These are phyloP conservation scores for Pachycephala philippinensis DNA, from an alignment of 2,113 vertebrate genomes.

Conservation along the genomic window DNA sequence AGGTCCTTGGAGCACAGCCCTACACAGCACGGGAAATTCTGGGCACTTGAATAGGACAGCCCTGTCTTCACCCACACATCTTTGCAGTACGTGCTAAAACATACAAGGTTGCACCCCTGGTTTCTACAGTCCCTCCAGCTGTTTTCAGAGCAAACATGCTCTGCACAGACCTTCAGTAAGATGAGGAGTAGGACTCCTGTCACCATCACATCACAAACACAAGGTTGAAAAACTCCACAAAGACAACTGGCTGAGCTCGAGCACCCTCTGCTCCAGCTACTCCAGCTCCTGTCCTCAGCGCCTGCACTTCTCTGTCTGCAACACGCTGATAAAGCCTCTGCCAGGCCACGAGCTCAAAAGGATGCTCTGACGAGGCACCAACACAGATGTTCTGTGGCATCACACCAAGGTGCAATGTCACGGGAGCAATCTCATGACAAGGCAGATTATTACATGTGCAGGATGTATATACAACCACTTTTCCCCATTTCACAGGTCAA, in stretches of 20 bases:
- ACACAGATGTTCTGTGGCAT: accelerated
- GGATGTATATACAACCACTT: not conserved
- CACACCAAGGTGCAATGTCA: not conserved
- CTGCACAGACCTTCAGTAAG: not conserved
- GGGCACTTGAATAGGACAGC: accelerated
- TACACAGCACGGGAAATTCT: not conserved
- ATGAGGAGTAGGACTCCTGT: not conserved
- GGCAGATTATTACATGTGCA: too few species aligned
- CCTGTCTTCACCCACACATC: not conserved
- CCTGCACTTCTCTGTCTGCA: not conserved
- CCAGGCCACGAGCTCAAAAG: accelerated
- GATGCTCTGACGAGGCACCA: not conserved
- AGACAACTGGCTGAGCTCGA: accelerated
- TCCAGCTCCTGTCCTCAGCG: accelerated
- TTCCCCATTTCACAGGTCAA: not conserved
- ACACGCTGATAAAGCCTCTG: not conserved
- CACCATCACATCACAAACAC: not conserved
- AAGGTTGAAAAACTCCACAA: not conserved
- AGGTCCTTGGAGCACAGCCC: not conserved
- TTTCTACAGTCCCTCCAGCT: not conserved
- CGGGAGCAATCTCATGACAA: accelerated
- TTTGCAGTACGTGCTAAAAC: not conserved
- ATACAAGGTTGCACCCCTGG: not conserved
- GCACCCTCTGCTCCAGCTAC: not conserved
- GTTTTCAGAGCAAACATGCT: accelerated